Conservation (phyloP, 2,113 vertebrate genomes). For the Hyperopisus bebe region DNA sequence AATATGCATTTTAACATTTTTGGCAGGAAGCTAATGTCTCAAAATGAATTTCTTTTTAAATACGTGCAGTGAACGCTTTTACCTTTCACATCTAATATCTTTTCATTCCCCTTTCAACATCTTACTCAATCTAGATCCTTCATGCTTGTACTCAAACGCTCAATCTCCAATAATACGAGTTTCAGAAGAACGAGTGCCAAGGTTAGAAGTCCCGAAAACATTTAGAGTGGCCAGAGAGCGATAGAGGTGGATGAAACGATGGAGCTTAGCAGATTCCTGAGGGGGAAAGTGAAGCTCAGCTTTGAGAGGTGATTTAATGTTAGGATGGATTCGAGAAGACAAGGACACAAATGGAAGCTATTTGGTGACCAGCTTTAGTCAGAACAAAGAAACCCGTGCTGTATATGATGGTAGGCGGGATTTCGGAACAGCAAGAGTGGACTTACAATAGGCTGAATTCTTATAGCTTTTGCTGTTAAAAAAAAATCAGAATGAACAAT, state of each 20-base stretch:
- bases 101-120: neutral
- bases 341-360: neutral
- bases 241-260: neutral
- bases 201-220: neutral
- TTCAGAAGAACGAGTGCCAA: neutral
- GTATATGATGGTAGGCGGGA: neutral
- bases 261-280: neutral
- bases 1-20: neutral
- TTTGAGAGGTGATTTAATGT: neutral
- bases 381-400: neutral
- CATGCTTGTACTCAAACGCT: neutral
- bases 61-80: neutral
- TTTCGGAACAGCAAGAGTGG: neutral
- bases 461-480: neutral
- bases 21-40: neutral
- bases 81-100: neutral
- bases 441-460: neutral
- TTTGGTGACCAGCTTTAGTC: neutral
- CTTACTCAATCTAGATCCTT: neutral
- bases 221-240: neutral
- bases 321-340: neutral
- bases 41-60: neutral
- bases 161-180: neutral
- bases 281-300: neutral
- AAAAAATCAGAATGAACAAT: neutral